Conservation (phyloP, 1,140 invertebrate species). For the Homarus americanus region DNA sequence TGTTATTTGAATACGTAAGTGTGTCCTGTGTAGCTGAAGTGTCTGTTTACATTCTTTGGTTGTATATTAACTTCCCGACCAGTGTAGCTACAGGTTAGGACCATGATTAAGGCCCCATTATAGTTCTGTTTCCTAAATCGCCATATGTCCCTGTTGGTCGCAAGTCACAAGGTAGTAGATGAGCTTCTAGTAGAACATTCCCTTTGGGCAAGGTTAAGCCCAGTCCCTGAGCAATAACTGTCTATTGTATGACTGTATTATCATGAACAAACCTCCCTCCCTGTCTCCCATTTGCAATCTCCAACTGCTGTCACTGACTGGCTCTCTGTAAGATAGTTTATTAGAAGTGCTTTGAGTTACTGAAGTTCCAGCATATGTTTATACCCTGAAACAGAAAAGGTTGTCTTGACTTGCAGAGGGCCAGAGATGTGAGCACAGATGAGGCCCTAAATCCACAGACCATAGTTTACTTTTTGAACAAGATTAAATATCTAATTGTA, state of each 20-base stretch:
- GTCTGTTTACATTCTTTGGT: background rate
- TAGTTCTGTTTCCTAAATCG: constrained; percentile 65
- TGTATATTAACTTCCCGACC: background rate
- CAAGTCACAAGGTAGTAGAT: constrained; percentile 69
- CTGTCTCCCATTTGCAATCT: constrained; percentile 25
- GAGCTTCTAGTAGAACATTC: constrained; percentile 72
- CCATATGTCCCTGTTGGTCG: constrained; percentile 70
- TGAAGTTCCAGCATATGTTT: constrained; percentile 3
- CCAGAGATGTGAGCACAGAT: constrained; percentile 34
- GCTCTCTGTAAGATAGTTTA: constrained; percentile 33
- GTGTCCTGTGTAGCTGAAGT: background rate
- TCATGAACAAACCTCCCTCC: constrained; percentile 50
- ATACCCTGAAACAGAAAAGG: background rate
- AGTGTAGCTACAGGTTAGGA: constrained; percentile 8
- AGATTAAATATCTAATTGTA: constrained; percentile 10
- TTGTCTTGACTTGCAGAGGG: constrained; percentile 39
- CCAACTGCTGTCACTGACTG: constrained; percentile 38
- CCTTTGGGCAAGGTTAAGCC: constrained; percentile 53
- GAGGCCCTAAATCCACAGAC: constrained; percentile 40
- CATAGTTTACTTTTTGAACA: constrained; percentile 9
- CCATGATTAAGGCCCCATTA: constrained; percentile 42
- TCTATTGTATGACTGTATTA: constrained; percentile 56
- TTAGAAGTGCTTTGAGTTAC: constrained; percentile 1
- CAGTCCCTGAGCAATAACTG: constrained; percentile 71
- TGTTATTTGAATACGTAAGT: background rate